Evolutionary conservation across 2,797 vertebrate genomes (phyloP).

Genomic region (Pseudomugil gertrudae): DNA sequence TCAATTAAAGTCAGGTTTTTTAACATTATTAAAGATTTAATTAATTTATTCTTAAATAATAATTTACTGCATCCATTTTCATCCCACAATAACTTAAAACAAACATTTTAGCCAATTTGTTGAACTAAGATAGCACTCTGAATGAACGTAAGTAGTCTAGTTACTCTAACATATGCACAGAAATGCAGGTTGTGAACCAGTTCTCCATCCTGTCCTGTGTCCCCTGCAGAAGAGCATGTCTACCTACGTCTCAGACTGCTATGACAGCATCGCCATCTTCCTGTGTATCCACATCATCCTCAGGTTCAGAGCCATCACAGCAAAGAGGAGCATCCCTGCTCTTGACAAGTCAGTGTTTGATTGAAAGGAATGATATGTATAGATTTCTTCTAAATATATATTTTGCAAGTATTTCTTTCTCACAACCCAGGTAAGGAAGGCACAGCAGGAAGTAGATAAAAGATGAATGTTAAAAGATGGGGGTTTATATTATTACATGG

Average conservation of each 20-base stretch:
- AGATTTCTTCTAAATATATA: not conserved
- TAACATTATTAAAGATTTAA: too few species aligned
- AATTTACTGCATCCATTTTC: too few species aligned
- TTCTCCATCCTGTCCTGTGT: not conserved
- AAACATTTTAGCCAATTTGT: too few species aligned
- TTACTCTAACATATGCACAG: not conserved
- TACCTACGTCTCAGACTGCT: conserved; percentile 89
- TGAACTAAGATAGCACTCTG: too few species aligned
- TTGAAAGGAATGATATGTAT: not conserved
- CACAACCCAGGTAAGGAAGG: too few species aligned
- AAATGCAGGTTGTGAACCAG: not conserved
- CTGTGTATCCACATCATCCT: conserved; percentile 94
- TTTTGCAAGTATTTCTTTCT: too few species aligned
- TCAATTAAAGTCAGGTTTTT: not conserved
- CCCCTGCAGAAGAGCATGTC: conserved; percentile 88
- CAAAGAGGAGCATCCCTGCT: conserved; percentile 89
- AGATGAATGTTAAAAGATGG: too few species aligned
- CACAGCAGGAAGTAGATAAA: too few species aligned
- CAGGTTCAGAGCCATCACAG: conserved; percentile 87
- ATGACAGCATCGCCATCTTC: conserved; percentile 92
- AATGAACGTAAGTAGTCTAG: not conserved
- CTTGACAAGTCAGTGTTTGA: conserved; percentile 87
- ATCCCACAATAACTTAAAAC: too few species aligned
- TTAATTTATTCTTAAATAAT: too few species aligned
- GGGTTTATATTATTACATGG: too few species aligned